Evolutionary conservation across 2,888 invertebrate genomes (phyloP), one percentile per base, ranked within the genome.

Genomic region (Amiota mariae): DNA sequence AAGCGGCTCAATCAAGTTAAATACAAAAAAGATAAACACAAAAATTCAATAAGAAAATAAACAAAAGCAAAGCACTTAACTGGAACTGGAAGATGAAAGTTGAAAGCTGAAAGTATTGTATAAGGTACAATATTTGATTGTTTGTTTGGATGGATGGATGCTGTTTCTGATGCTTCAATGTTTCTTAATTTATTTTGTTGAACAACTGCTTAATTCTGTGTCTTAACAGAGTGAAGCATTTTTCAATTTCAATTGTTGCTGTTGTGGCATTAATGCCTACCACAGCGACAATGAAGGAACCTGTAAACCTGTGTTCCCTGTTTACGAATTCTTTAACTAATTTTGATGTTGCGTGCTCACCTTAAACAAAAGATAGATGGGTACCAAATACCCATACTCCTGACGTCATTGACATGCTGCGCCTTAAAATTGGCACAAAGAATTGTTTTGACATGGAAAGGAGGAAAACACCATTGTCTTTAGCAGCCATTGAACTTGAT

Each of bases 271-370:
- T 67, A 18, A 49, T 67, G 66, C 66, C 63, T 46, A 63, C 63
- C 63, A 20, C 66, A 49, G 48, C 66, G 9, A 11, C 59, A 11
- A 36, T 6, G 2, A 36, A 2, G 8, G 6, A 36, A 36, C 36
- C 36, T 59, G 54, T 0, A 15, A 6, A 13, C n/a, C n/a, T 59
- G 8, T 20, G 18, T 59, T 59, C 66, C 12, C 18, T 66, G 48
- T 49, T 15, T 66, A 49, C 15, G 36, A 75, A 80, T 87, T 87
- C 87, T 88, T 87, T 18, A 15, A 87, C 87, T 85, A 87, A 87
- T 87, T 88, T 88, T 85, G 87, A 87, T 87, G 87, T 80, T 79
- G 81, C 80, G 75, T 6, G 36, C 36, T 36, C 36, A 36, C 36
- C 36, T 36, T 36, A 36, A 36, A 36, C 36, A 36, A 36, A 36